Percentiles rank a stretch among this genome's conserved stretches.
These are phyloP conservation scores for Parnassius apollo DNA, from an alignment of 2,888 invertebrate genomes.

Conservation along the genomic window DNA sequence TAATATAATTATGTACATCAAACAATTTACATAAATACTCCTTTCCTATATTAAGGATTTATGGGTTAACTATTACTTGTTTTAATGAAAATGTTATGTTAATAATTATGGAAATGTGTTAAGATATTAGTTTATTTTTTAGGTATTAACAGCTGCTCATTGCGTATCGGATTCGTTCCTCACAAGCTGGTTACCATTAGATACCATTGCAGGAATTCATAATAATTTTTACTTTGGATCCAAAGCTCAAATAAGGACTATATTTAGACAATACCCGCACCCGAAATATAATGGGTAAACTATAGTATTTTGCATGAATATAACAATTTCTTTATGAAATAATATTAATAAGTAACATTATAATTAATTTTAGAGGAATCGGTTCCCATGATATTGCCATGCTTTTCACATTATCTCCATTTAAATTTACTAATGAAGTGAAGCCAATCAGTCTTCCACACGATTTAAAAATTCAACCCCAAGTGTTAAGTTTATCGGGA, in stretches of 20 bases:
- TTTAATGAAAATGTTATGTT: too few relatives aligned
- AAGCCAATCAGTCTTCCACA: slow-evolving; percentile 69
- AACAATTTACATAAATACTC: too few relatives aligned
- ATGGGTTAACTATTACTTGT: too few relatives aligned
- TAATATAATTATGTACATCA: too few relatives aligned
- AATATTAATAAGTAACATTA: neutral
- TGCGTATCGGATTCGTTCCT: slow-evolving; percentile 62
- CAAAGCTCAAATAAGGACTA: slow-evolving; percentile 55
- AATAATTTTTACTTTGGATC: slow-evolving; percentile 54
- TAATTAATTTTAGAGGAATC: slow-evolving; percentile 53
- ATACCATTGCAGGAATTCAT: slow-evolving; percentile 71
- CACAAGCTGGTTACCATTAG: slow-evolving; percentile 59
- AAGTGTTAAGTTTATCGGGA: slow-evolving; percentile 61
- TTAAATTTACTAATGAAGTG: slow-evolving; percentile 57
- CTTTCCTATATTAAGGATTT: too few relatives aligned
- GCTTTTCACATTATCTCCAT: slow-evolving; percentile 55
- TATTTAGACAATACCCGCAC: slow-evolving; percentile 61
- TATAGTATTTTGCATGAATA: neutral
- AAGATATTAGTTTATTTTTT: neutral
- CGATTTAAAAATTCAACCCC: slow-evolving; percentile 41
- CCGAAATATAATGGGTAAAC: slow-evolving; percentile 69
- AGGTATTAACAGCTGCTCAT: slow-evolving; percentile 74
- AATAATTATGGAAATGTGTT: too few relatives aligned
- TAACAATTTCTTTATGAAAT: neutral
- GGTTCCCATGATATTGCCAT: slow-evolving; percentile 80